A percentile compares a stretch with the other conserved stretches of the same genome.
These are phyloP conservation scores for Gallinago undulata DNA, from an alignment of 2,113 vertebrate genomes.

Conservation along the genomic window DNA sequence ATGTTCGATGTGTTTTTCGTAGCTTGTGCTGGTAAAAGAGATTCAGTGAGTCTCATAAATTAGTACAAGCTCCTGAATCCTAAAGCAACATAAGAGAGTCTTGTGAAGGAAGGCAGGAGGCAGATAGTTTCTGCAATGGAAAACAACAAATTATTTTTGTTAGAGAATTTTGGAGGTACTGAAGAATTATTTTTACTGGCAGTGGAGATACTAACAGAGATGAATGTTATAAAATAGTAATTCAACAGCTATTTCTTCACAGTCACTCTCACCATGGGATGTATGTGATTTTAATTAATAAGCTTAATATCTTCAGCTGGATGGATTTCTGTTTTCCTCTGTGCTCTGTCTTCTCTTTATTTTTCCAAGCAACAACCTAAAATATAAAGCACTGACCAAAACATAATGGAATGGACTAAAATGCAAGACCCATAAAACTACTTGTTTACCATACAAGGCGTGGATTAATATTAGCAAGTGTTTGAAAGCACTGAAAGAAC, in stretches of 20 bases:
- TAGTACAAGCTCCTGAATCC: background rate
- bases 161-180: background rate
- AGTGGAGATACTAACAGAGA: constrained; percentile 35
- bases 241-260: constrained; percentile 39
- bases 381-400: background rate
- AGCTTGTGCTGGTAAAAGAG: constrained; percentile 5
- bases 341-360: background rate
- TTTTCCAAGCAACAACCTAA: background rate
- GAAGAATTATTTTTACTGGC: background rate
- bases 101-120: background rate
- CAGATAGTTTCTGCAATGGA: background rate
- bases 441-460: background rate
- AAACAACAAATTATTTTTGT: background rate
- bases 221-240: constrained; percentile 55
- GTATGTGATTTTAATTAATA: constrained; percentile 3
- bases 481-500: background rate
- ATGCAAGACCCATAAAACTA: constrained; percentile 12
- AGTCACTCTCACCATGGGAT: constrained; percentile 31
- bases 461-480: background rate
- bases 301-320: background rate
- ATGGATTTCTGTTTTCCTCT: background rate
- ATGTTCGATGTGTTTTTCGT: background rate
- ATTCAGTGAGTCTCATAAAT: constrained; percentile 13
- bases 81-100: background rate
- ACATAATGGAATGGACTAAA: background rate